phyloP scores from a whole-genome alignment of 2,888 invertebrate genomes.

The Nemoura dubitans region DNA sequence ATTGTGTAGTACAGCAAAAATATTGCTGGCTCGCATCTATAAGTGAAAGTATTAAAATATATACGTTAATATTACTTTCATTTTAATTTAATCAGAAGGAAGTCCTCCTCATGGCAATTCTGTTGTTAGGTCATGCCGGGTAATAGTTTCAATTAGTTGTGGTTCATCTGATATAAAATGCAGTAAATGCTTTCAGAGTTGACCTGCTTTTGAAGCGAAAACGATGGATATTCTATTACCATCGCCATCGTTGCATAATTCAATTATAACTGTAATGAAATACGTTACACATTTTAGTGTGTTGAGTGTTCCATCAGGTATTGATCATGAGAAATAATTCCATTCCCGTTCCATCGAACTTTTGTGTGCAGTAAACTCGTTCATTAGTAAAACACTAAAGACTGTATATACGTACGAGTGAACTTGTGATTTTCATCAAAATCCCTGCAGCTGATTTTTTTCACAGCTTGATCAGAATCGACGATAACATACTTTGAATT shows the following conservation, averaged over 20 bases:
- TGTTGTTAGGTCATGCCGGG: not conserved
- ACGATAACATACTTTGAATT: conserved; percentile 19
- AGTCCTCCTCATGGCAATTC: not conserved
- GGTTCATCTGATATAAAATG: conserved; percentile 7
- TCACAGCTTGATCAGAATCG: not conserved
- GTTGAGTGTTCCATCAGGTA: not conserved
- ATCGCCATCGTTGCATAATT: not conserved
- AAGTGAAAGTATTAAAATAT: not conserved
- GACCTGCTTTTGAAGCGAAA: not conserved
- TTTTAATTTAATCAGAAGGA: not conserved
- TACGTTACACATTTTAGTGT: not conserved
- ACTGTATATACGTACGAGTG: not conserved
- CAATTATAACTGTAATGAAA: not conserved
- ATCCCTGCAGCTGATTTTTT: conserved; percentile 17
- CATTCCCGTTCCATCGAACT: too few relatives aligned
- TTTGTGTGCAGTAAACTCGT: not conserved
- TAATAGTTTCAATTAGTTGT: conserved; percentile 12
- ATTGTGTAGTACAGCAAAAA: not conserved
- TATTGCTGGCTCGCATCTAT: not conserved
- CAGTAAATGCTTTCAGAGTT: not conserved
- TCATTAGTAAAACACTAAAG: not conserved
- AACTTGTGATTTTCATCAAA: conserved; percentile 27
- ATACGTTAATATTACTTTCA: not conserved
- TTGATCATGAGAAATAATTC: not conserved
- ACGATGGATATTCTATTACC: not conserved